A percentile compares a stretch with the other conserved stretches of the same genome.
phyloP scores from a whole-genome alignment of 2,888 invertebrate species.

The Pammene fasciana region DNA sequence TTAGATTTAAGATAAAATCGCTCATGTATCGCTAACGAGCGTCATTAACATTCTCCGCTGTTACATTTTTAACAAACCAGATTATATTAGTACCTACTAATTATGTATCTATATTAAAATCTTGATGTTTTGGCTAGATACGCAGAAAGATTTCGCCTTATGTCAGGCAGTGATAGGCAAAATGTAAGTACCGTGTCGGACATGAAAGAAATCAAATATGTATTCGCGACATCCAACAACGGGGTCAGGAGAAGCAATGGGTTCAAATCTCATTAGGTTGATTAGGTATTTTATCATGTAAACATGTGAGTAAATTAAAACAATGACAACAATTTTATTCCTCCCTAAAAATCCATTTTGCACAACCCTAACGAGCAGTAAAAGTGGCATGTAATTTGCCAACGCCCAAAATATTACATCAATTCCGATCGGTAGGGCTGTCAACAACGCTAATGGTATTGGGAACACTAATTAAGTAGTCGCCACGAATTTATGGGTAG shows the following conservation, averaged over 20 bases:
- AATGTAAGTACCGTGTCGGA: no score
- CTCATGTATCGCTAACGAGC: constrained; percentile 13
- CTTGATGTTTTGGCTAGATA: no score
- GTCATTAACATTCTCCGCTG: constrained; percentile 19
- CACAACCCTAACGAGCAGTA: constrained; percentile 29
- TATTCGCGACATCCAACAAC: no score
- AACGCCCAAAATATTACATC: constrained; percentile 71
- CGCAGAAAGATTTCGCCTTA: no score
- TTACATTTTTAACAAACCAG: neutral
- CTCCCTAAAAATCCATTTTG: neutral
- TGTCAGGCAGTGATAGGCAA: no score
- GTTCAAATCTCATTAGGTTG: no score
- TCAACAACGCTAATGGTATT: constrained; percentile 80
- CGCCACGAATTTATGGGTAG: constrained; percentile 77
- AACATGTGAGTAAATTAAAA: neutral
- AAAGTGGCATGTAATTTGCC: constrained; percentile 58
- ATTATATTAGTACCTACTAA: no score
- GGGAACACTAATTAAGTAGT: constrained; percentile 80
- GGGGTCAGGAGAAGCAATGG: no score
- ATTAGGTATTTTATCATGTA: no score
- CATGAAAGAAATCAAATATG: no score
- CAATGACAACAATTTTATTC: neutral
- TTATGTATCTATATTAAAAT: no score
- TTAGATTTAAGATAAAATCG: constrained; percentile 18
- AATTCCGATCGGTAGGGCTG: constrained; percentile 68